Conservation (phyloP, 2,113 vertebrate genomes). For the Vombatus ursinus region DNA sequence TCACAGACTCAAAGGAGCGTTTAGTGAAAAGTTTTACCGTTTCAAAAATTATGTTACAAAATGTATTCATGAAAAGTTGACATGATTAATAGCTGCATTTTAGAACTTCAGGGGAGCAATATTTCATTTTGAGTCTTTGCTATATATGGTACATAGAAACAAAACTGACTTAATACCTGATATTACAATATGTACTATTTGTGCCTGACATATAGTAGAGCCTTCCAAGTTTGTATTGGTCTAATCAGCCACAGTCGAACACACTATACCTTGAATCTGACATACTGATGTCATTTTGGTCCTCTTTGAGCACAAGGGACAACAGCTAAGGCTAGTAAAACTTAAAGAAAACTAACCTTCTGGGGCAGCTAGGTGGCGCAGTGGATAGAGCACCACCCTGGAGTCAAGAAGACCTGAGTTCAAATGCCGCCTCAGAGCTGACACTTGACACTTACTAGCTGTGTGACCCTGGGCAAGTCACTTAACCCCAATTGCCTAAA, state of each 20-base stretch:
- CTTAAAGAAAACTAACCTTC: not conserved
- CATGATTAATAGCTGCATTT: slow-evolving; percentile 60
- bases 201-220: not conserved
- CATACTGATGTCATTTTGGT: not conserved
- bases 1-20: slow-evolving; percentile 32
- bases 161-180: slow-evolving; percentile 31
- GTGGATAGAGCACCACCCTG: too few relatives aligned
- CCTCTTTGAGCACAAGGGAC: not conserved
- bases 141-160: slow-evolving; percentile 41
- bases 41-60: slow-evolving; percentile 51
- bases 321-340: not conserved
- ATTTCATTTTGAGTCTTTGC: slow-evolving; percentile 49
- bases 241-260: not conserved
- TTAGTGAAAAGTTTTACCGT: slow-evolving; percentile 45
- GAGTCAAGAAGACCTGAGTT: too few relatives aligned
- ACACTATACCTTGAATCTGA: not conserved
- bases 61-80: slow-evolving; percentile 36
- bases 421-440: too few relatives aligned
- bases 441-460: too few relatives aligned
- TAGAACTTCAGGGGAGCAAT: slow-evolving; percentile 42
- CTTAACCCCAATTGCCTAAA: too few relatives aligned
- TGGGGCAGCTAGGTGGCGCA: too few relatives aligned
- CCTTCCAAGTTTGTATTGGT: not conserved
- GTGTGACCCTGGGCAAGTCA: too few relatives aligned
- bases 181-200: not conserved